Evolutionary conservation across 2,888 invertebrate species (phyloP).

Genomic region (Lepidocyrtinus sp.): DNA sequence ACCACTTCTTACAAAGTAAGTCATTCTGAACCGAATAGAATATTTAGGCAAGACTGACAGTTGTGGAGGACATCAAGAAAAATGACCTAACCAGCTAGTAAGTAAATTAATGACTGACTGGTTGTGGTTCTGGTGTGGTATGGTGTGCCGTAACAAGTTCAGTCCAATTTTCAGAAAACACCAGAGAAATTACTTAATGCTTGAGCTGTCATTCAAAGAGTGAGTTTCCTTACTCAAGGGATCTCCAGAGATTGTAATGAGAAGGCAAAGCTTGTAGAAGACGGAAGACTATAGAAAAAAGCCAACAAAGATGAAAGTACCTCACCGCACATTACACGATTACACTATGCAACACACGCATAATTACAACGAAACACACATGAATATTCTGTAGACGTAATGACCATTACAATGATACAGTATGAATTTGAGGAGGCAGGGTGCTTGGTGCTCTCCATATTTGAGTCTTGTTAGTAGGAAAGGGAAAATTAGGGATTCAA

Average conservation of each 20-base stretch:
- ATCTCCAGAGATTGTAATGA: conserved; percentile 26
- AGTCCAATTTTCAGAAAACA: not conserved
- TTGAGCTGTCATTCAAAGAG: not conserved
- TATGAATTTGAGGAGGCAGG: not conserved
- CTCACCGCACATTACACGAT: too few species aligned
- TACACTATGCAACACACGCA: not conserved
- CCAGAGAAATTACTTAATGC: not conserved
- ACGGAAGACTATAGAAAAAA: not conserved
- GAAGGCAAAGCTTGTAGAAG: not conserved
- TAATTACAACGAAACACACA: not conserved
- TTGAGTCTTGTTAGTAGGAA: not conserved
- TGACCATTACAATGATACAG: not conserved
- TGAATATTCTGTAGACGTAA: conserved; percentile 20
- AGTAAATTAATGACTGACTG: conserved; percentile 38
- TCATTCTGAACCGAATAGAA: not conserved
- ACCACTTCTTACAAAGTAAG: not conserved
- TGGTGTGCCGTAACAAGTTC: not conserved
- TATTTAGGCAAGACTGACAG: not conserved
- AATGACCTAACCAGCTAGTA: conserved; percentile 36
- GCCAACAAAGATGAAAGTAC: not conserved
- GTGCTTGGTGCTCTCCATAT: not conserved
- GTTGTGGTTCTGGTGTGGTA: not conserved
- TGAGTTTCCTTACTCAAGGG: not conserved
- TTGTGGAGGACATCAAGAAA: conserved; percentile 12
- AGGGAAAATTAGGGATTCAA: too few species aligned